Percentiles rank a stretch among this genome's conserved stretches.
Evolutionary conservation across 2,113 vertebrate genomes (phyloP).

Genomic region (Sterrhoptilus dennistouni): DNA sequence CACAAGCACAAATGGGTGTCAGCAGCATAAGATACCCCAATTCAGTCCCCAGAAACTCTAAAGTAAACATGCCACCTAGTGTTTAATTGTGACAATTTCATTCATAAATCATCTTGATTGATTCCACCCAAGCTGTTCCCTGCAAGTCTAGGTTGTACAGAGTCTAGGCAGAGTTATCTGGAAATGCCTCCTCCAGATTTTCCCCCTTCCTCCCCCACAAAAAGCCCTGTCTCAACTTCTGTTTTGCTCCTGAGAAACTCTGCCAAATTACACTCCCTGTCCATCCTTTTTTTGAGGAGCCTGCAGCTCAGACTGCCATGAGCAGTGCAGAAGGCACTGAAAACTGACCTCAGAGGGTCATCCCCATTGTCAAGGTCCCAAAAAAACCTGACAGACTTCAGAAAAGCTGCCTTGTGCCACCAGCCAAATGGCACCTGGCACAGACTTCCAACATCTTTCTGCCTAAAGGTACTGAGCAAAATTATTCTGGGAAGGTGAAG

Average conservation of each 20-base stretch:
- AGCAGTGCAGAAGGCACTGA: neutral
- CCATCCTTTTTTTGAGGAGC: neutral
- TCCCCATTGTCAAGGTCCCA: neutral
- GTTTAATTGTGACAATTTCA: constrained; percentile 50
- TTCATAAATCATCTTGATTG: neutral
- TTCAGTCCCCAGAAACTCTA: constrained; percentile 31
- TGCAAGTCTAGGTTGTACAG: neutral
- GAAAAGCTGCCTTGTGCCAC: neutral
- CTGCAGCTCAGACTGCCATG: neutral
- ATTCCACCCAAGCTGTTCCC: neutral
- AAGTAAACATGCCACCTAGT: constrained; percentile 68
- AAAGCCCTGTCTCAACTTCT: neutral
- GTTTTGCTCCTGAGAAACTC: neutral
- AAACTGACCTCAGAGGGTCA: neutral
- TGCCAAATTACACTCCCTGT: neutral
- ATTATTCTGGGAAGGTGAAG: neutral
- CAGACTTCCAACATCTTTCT: neutral
- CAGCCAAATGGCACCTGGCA: neutral
- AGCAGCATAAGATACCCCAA: neutral
- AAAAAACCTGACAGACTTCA: neutral
- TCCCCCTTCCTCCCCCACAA: accelerated
- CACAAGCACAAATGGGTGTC: neutral
- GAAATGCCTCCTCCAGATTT: neutral
- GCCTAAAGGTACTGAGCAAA: neutral
- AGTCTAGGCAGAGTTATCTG: neutral